Conservation (phyloP, 2,797 vertebrate species). For the Sciurus vulgaris region DNA sequence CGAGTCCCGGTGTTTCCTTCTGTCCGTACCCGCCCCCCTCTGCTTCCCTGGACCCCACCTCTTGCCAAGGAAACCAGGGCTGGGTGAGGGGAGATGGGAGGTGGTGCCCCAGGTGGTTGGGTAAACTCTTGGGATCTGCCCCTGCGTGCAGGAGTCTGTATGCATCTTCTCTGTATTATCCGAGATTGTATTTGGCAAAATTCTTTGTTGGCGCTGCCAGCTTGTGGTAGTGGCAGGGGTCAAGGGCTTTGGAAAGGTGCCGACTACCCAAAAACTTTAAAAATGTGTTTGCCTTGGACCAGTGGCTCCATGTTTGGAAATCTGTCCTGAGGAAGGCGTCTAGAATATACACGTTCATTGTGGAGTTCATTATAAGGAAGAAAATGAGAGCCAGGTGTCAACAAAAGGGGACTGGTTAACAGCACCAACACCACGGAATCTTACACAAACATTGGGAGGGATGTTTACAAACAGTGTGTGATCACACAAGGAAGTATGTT, state of each 20-base stretch:
- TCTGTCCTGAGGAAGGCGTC: not conserved
- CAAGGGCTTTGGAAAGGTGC: not conserved
- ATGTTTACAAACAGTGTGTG: conserved; percentile 61
- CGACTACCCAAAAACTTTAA: not conserved
- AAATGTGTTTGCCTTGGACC: not conserved
- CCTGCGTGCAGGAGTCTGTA: not conserved
- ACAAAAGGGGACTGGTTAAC: not conserved
- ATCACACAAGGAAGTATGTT: conserved; percentile 43
- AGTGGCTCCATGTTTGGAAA: not conserved
- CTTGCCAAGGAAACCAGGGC: not conserved
- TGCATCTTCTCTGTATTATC: not conserved
- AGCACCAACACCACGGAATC: too few relatives aligned
- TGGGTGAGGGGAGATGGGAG: not conserved
- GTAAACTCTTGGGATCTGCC: not conserved
- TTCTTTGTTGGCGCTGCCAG: not conserved
- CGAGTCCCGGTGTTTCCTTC: not conserved
- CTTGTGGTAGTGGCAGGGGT: not conserved
- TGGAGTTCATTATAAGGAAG: not conserved
- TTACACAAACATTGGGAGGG: not conserved
- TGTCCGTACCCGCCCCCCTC: too few relatives aligned
- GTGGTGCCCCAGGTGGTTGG: not conserved
- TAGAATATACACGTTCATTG: not conserved
- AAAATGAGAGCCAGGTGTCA: not conserved
- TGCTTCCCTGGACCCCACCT: not conserved
- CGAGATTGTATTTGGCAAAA: not conserved